Percentiles rank a stretch among this genome's conserved stretches.
These are phyloP conservation scores for Melanerpes formicivorus DNA, from an alignment of 2,113 vertebrate species.

Conservation along the genomic window DNA sequence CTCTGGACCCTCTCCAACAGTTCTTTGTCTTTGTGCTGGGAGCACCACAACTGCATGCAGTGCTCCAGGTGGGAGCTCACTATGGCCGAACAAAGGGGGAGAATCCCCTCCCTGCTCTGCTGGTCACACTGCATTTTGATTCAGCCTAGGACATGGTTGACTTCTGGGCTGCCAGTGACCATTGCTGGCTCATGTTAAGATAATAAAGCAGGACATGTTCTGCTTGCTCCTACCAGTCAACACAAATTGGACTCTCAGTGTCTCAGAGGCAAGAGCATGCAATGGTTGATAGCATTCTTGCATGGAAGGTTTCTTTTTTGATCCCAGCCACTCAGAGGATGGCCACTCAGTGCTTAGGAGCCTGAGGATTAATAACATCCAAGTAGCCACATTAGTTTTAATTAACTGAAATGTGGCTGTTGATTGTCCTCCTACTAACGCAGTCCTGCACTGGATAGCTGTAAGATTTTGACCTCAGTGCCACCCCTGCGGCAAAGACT, in stretches of 20 bases:
- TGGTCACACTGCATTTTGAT: too few relatives aligned
- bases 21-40: too few relatives aligned
- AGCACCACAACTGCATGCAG: too few relatives aligned
- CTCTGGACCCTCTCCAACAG: too few relatives aligned
- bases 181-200: background rate
- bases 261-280: background rate
- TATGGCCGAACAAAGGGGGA: too few relatives aligned
- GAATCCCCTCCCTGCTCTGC: too few relatives aligned
- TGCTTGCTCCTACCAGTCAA: background rate
- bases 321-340: background rate
- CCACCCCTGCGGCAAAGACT: background rate
- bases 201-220: background rate
- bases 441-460: background rate
- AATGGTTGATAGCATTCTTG: background rate
- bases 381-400: background rate
- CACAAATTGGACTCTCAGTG: background rate
- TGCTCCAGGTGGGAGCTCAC: too few relatives aligned
- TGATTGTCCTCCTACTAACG: background rate
- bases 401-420: background rate
- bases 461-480: background rate
- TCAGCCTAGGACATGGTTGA: too few relatives aligned
- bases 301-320: background rate
- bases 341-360: background rate
- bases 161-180: too few relatives aligned
- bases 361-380: background rate